phyloP scores from a whole-genome alignment of 1,140 invertebrate species.

The Heliconius hermathena region DNA sequence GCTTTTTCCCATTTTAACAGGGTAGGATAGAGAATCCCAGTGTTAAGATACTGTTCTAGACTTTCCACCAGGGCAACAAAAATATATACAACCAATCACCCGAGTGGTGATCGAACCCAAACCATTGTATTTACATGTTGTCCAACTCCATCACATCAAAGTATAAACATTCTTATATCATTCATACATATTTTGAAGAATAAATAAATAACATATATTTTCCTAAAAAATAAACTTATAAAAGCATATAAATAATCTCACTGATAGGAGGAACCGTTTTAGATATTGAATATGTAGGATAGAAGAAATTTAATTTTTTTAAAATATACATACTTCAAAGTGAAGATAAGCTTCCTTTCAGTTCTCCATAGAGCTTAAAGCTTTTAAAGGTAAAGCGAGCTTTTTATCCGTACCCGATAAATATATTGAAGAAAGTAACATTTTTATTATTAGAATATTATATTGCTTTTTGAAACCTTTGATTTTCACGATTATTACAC shows the following conservation, averaged over 20 bases:
- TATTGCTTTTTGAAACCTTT: background rate
- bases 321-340: background rate
- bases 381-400: constrained; percentile 3
- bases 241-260: background rate
- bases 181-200: background rate
- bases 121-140: too few species aligned
- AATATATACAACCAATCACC: too few species aligned
- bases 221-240: background rate
- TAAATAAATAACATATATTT: background rate
- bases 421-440: background rate
- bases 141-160: too few species aligned
- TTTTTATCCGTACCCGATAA: background rate
- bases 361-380: background rate
- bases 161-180: too few species aligned
- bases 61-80: too few species aligned
- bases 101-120: too few species aligned
- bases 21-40: too few species aligned
- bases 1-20: too few species aligned
- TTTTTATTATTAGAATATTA: background rate
- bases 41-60: too few species aligned
- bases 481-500: too few species aligned
- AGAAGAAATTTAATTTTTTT: constrained; percentile 17
- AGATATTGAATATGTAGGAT: constrained; percentile 20
- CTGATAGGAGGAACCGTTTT: background rate
- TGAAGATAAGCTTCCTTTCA: constrained; percentile 7